A percentile compares a stretch with the other conserved stretches of the same genome.
phyloP scores from a whole-genome alignment of 2,113 vertebrate genomes.

The Zosterops japonicus region DNA sequence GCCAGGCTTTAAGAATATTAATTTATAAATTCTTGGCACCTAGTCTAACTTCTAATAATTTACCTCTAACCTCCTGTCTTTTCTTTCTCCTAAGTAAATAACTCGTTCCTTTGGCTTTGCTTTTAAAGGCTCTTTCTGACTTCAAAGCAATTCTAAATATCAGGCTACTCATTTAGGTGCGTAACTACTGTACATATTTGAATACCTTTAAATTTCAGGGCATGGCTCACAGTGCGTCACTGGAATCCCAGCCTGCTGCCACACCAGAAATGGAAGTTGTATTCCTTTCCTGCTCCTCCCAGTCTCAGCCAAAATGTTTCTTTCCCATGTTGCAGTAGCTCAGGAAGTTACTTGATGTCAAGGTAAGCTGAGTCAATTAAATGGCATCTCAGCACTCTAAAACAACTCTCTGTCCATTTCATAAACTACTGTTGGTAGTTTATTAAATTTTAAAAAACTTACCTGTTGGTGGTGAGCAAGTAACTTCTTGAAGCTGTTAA shows the following conservation, averaged over 20 bases:
- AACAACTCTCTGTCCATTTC: neutral
- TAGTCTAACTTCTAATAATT: neutral
- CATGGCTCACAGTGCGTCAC: neutral
- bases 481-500: neutral
- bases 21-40: neutral
- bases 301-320: neutral
- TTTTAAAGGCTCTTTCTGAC: neutral
- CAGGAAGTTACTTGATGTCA: neutral
- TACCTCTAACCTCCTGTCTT: neutral
- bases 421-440: neutral
- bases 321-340: neutral
- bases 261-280: neutral
- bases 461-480: neutral
- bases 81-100: conserved; percentile 1
- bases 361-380: neutral
- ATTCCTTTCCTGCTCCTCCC: conserved; percentile 10
- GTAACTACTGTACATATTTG: neutral
- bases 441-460: neutral
- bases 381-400: neutral
- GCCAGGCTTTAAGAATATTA: neutral
- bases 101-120: neutral
- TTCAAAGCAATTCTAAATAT: conserved; percentile 36
- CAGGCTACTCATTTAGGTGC: neutral
- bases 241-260: neutral
- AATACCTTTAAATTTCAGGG: conserved; percentile 20